Conservation (phyloP, 2,797 vertebrate species). For the Thalassophryne amazonica region DNA sequence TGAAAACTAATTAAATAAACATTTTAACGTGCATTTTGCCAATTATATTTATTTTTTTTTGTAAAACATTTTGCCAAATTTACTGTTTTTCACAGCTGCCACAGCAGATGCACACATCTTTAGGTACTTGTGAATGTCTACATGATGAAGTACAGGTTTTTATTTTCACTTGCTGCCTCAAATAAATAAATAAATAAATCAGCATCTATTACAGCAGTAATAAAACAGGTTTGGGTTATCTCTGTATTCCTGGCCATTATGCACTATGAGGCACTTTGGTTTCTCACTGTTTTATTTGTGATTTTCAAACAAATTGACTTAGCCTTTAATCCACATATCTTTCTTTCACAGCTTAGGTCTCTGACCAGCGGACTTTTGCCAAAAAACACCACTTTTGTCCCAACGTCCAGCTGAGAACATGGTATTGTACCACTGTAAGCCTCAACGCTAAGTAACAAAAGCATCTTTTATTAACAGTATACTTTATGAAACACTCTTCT, state of each 20-base stretch:
- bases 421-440: constrained; percentile 22
- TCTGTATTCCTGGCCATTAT: constrained; percentile 1
- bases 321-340: constrained; percentile 19
- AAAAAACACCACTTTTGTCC: constrained; percentile 19
- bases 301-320: constrained; percentile 29
- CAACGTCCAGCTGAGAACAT: constrained; percentile 35
- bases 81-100: too few relatives aligned
- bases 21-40: too few relatives aligned
- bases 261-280: constrained; percentile 9
- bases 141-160: too few relatives aligned
- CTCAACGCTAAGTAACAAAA: constrained; percentile 19
- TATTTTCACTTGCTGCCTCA: too few relatives aligned
- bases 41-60: too few relatives aligned
- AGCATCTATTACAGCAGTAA: constrained; percentile 17
- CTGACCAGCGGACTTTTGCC: constrained; percentile 21
- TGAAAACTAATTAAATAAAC: too few relatives aligned
- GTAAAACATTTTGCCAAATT: too few relatives aligned
- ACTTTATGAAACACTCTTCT: not conserved
- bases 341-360: constrained; percentile 31
- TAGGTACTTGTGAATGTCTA: too few relatives aligned
- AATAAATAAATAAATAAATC: too few relatives aligned
- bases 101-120: too few relatives aligned
- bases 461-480: not conserved
- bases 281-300: too few relatives aligned
- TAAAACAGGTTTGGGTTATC: constrained; percentile 12